Percentiles rank a stretch among this genome's conserved stretches.
Conservation (phyloP, 2,113 vertebrate species). For the Calyptomena viridis region DNA sequence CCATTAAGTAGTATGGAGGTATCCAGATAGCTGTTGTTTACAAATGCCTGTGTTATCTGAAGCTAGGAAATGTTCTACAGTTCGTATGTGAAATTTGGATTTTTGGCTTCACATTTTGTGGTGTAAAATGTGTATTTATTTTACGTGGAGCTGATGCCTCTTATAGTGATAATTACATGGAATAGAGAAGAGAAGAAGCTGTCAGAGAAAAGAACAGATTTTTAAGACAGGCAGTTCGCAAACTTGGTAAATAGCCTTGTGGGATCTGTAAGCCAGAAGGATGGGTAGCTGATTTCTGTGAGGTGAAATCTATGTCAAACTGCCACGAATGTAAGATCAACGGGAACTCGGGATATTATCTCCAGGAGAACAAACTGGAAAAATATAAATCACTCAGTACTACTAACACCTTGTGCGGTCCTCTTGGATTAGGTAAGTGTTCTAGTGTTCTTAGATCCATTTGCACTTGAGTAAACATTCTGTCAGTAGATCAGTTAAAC, state of each 20-base stretch:
- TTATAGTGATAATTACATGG: constrained; percentile 13
- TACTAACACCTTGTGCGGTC: constrained; percentile 52
- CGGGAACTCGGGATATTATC: constrained; percentile 62
- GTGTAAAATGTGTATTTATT: constrained; percentile 51
- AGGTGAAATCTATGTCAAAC: constrained; percentile 59
- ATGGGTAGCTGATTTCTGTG: constrained; percentile 75
- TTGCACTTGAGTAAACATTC: neutral
- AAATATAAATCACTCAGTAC: constrained; percentile 27
- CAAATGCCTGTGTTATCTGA: neutral
- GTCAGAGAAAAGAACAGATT: neutral
- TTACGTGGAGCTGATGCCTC: constrained; percentile 54
- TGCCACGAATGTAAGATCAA: constrained; percentile 66
- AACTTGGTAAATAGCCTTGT: constrained; percentile 40
- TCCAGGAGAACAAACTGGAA: constrained; percentile 75
- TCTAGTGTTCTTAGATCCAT: neutral
- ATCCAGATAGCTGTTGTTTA: constrained; percentile 70
- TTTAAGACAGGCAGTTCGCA: constrained; percentile 16
- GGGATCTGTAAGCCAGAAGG: constrained; percentile 55
- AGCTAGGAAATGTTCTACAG: constrained; percentile 13
- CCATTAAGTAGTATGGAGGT: constrained; percentile 40
- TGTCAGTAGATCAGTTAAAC: neutral
- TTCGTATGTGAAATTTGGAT: constrained; percentile 57
- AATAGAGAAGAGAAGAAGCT: constrained; percentile 53
- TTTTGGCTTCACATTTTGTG: constrained; percentile 41
- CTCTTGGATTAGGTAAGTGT: constrained; percentile 74